Evolutionary conservation across 2,113 vertebrate genomes (phyloP).

Genomic region (Irena cyanogastra): DNA sequence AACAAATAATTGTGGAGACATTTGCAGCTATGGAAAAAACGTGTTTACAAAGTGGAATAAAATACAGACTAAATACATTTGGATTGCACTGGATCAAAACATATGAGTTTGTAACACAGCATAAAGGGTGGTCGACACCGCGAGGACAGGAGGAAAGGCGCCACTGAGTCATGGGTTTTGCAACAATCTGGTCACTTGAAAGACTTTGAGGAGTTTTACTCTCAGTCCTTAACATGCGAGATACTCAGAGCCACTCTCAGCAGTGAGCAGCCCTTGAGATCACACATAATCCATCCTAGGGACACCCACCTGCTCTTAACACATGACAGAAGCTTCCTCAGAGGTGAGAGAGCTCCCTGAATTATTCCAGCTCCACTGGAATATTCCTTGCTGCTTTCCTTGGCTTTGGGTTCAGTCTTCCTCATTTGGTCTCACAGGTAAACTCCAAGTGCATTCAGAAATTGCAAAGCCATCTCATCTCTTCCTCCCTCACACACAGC

Average conservation of each 20-base stretch:
- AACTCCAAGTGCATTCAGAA: not conserved
- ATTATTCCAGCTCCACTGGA: not conserved
- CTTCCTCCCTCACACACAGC: not conserved
- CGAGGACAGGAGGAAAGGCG: constrained; percentile 57
- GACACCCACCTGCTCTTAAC: not conserved
- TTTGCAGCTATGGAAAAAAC: constrained; percentile 77
- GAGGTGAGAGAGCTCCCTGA: not conserved
- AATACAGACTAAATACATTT: constrained; percentile 79
- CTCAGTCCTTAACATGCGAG: not conserved
- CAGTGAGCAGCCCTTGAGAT: not conserved
- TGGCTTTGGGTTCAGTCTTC: not conserved
- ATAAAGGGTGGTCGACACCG: constrained; percentile 5
- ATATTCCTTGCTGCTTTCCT: not conserved
- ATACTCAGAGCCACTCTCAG: not conserved
- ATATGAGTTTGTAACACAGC: constrained; percentile 41
- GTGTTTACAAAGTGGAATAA: constrained; percentile 76
- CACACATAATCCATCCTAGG: not conserved
- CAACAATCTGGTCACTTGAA: constrained; percentile 43
- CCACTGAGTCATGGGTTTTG: constrained; percentile 56
- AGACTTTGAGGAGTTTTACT: not conserved
- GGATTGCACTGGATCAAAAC: constrained; percentile 67
- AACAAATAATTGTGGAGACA: constrained; percentile 78
- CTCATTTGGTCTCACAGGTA: rapidly evolving
- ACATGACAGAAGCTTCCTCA: not conserved
- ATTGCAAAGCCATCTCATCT: not conserved